Conservation (phyloP, 2,113 vertebrate species). For the Rhinopithecus roxellana region DNA sequence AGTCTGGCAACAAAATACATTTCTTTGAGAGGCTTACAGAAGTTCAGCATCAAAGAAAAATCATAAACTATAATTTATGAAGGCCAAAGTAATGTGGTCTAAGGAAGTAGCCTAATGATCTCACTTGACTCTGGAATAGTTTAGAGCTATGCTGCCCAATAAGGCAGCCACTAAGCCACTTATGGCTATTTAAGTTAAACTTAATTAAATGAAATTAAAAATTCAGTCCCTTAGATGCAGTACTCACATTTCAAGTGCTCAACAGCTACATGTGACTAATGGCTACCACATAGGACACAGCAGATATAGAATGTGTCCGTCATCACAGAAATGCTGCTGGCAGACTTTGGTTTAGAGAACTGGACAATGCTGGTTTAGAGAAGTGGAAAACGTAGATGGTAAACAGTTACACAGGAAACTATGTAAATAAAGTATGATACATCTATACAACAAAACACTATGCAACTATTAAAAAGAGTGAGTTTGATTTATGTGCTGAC, state of each 20-base stretch:
- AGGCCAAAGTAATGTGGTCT: background rate
- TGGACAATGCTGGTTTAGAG: background rate
- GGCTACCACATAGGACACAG: background rate
- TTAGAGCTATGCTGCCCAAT: background rate
- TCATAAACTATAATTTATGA: background rate
- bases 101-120: background rate
- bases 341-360: background rate
- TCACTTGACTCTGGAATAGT: background rate
- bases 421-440: background rate
- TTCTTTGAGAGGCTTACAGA: background rate
- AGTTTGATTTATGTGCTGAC: background rate
- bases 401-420: background rate
- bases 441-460: background rate
- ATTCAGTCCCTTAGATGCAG: background rate
- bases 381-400: background rate
- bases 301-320: background rate
- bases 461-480: background rate
- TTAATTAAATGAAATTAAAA: background rate
- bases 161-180: background rate
- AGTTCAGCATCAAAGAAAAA: background rate
- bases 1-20: background rate
- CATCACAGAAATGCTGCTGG: background rate
- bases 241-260: background rate
- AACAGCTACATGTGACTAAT: rapidly evolving
- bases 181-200: background rate